Base-by-base conservation (phyloP, 2,797 vertebrate genomes). In the Enoplosus armatus region DNA sequence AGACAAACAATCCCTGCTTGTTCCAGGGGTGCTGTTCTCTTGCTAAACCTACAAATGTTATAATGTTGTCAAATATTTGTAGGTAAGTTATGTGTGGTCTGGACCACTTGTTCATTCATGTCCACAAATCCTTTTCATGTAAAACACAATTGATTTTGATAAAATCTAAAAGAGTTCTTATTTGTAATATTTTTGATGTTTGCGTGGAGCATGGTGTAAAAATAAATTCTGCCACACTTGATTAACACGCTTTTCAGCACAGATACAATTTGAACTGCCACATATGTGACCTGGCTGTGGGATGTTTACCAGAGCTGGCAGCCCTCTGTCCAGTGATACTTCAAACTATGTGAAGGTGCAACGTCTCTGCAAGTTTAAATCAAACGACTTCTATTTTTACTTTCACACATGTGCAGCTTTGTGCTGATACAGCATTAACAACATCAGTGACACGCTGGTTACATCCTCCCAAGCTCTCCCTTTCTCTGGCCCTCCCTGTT, bases 361-460 rank as follows among this genome's bases (percentile, higher is more conserved):
- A 64, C 2, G 75, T 87, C 88, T 68, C 72, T 50, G 47, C 47
- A 37, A 61, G 48, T 91, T 86, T 78, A 66, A 72, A 82, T 92
- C 85, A 85, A 84, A 83, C 59, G 1, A 16, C 12, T 71, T 65
- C 72, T 81, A 72, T 87, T 81, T 85, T 74, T 84, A 74, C 60
- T 62, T 58, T 45, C 22, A 33, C 31, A n/a, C 27, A 10, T 39
- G 9, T 64, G 27, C 22, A 54, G 69, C 60, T 86, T 81, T 61
- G 16, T 76, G 72, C 69, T 83, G 71, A 64, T 39, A 3, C 39
- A 68, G 58, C 72, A 50, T 72, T 61, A 51, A 45, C 27, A 5
- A 8, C 10, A 24, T 6, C 3, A 29, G 37, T 75, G 58, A 55
- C 72, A 8, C 27, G 22, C 29, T 4, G 16, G 58, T 69, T 35